Evolutionary conservation across 2,113 vertebrate species (phyloP).

Genomic region (Myrmecobius fasciatus): DNA sequence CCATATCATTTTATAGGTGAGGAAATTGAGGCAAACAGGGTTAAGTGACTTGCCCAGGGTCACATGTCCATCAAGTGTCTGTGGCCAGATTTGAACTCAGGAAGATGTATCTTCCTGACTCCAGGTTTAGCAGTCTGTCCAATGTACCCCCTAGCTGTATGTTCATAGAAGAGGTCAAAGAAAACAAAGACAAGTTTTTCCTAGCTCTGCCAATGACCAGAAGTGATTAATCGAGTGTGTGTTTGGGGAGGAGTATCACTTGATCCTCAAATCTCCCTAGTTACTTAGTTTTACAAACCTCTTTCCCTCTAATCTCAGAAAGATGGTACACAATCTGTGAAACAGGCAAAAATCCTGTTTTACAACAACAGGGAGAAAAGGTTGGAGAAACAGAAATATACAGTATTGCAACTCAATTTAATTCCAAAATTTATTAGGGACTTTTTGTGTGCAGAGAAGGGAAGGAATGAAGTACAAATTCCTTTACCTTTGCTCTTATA

Average conservation of each 20-base stretch:
- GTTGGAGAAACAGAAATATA: background rate
- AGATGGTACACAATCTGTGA: background rate
- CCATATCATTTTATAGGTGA: background rate
- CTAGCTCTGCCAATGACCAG: background rate
- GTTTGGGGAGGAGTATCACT: background rate
- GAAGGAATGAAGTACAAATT: background rate
- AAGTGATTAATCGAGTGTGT: background rate
- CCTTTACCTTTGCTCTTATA: background rate
- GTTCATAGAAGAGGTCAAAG: background rate
- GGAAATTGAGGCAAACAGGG: background rate
- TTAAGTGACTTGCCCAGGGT: background rate
- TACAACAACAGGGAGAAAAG: background rate
- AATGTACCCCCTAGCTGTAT: no score
- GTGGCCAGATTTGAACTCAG: background rate
- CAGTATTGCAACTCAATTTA: background rate
- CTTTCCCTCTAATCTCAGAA: background rate
- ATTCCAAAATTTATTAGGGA: background rate
- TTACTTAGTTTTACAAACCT: background rate
- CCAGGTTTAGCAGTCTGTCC: no score
- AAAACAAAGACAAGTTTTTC: background rate
- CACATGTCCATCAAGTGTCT: background rate
- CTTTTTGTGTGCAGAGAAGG: background rate
- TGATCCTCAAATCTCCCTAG: background rate
- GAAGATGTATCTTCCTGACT: background rate
- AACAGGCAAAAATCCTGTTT: background rate